These are phyloP conservation scores for Gallinago stenura DNA, from an alignment of 2,797 vertebrate species.

Conservation along the genomic window DNA sequence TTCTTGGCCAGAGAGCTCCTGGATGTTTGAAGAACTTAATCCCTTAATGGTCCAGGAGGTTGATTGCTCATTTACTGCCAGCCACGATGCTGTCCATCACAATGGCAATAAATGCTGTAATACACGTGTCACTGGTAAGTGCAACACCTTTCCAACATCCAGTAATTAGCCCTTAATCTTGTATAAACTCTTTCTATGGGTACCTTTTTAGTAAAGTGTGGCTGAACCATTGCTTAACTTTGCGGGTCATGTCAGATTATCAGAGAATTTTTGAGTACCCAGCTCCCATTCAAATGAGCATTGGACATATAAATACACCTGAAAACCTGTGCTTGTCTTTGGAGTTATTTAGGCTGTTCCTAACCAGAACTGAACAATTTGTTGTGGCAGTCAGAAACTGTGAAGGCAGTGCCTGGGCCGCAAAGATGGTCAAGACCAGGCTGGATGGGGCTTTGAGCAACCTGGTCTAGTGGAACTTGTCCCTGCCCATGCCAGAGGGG, in stretches of 20 bases:
- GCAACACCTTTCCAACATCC: not conserved
- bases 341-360: not conserved
- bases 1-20: not conserved
- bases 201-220: not conserved
- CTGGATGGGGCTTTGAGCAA: too few species aligned
- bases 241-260: not conserved
- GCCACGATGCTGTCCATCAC: too few species aligned
- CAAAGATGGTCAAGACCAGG: not conserved
- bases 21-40: not conserved
- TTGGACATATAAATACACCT: not conserved
- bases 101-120: not conserved
- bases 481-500: too few species aligned
- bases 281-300: not conserved
- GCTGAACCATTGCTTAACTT: not conserved
- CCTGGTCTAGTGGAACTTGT: too few species aligned
- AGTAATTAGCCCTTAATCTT: not conserved
- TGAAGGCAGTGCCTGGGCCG: not conserved
- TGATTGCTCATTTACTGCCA: not conserved
- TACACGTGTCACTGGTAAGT: not conserved
- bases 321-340: not conserved
- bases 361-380: not conserved
- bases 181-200: not conserved
- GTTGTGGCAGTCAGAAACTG: not conserved
- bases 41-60: not conserved
- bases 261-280: not conserved